These are phyloP conservation scores for Epinephelus cyanopodus DNA, from an alignment of 2,113 vertebrate genomes.

Conservation along the genomic window DNA sequence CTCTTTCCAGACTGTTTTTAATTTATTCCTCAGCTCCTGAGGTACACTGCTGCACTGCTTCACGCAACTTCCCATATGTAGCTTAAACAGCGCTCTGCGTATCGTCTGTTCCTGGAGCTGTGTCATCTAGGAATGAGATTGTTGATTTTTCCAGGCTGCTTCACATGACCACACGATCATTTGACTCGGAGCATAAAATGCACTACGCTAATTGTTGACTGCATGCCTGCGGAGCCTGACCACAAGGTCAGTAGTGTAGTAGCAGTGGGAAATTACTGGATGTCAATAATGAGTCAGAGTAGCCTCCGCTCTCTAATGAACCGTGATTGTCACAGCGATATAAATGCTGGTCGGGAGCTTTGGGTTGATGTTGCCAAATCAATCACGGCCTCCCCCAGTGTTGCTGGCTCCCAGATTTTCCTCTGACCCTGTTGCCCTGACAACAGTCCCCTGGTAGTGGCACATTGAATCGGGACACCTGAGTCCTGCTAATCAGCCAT, in stretches of 20 bases:
- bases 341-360: conserved; percentile 54
- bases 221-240: conserved; percentile 46
- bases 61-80: neutral
- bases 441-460: conserved; percentile 70
- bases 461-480: conserved; percentile 73
- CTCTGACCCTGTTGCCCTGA: conserved; percentile 78
- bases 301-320: conserved; percentile 60
- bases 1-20: conserved; percentile 37
- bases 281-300: conserved; percentile 62
- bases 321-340: conserved; percentile 45
- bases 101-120: neutral
- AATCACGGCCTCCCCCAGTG: conserved; percentile 37
- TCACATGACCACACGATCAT: conserved; percentile 35
- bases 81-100: neutral
- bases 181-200: conserved; percentile 43
- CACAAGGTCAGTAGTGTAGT: conserved; percentile 46
- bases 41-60: conserved; percentile 6
- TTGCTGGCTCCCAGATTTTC: conserved; percentile 59
- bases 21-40: conserved; percentile 41
- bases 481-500: conserved; percentile 77
- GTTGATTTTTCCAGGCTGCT: conserved; percentile 34
- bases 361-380: conserved; percentile 65
- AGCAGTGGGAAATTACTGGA: conserved; percentile 37
- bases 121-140: conserved; percentile 31
- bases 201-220: conserved; percentile 40